Evolutionary conservation across 2,797 vertebrate genomes (phyloP), one percentile per base, ranked within the genome.

Genomic region (Thaleichthys pacificus): DNA sequence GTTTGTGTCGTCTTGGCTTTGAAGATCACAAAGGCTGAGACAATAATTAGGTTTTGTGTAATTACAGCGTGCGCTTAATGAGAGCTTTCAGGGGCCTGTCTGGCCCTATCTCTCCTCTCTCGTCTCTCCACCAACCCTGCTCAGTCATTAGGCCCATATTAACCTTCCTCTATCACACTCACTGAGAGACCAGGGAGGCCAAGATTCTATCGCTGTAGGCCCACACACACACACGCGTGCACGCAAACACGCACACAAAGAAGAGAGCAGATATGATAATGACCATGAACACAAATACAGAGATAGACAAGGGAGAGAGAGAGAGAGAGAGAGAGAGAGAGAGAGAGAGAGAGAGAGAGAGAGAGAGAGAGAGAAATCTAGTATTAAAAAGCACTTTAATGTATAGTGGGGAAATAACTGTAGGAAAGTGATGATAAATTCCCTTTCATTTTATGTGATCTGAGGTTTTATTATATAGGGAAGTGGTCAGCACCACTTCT

Each of bases 31-130:
- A 91, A 90, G 89, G 86, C 89, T 86, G 89, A 89, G 89, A 91
- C 87, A 91, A 91, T 93, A 93, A 93, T 93, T 93, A 88, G 88
- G 89, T 93, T 87, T 92, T 91, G 90, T 92, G 91, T 89, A 93
- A 94, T 94, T 93, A 94, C 89, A 77, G 89, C 87, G 32, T 57
- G 21, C 75, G 84, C 88, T 89, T 93, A 93, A 93, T 91, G 89
- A 92, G 90, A 85, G 92, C 87, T 89, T 88, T 82, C 86, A 81
- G 81, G 88, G 88, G 87, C 87, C 85, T 86, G 84, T 84, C 86
- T 82, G 75, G 69, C 77, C 81, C 82, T 81, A 84, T 88, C 89
- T 87, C 67, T 60, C 61, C 76, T 72, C 69, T 73, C 74, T 82
- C 69, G 58, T 65, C 68, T 65, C 68, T 26, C 71, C 66, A 24